Conservation (phyloP, 2,888 invertebrate genomes). For the Strigamia crassipes region DNA sequence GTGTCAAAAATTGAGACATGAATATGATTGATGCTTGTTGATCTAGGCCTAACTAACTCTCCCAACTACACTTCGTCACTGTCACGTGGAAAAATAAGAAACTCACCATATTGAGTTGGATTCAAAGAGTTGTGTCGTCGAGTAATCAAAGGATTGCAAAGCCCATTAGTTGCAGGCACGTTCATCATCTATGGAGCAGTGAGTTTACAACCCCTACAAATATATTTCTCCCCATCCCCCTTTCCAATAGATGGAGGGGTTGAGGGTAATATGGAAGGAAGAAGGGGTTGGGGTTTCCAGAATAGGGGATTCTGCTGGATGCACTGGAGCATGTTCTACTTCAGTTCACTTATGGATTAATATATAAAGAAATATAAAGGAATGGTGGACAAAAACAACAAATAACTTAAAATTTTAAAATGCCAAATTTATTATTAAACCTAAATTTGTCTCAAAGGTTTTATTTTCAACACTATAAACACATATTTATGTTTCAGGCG, state of each 20-base stretch:
- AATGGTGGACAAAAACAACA: background rate
- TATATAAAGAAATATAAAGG: background rate
- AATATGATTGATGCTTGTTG: slow-evolving; percentile 26
- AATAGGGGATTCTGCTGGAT: background rate
- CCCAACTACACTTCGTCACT: background rate
- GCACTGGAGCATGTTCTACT: background rate
- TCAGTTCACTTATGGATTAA: background rate
- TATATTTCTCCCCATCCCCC: slow-evolving; percentile 6
- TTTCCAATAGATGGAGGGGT: slow-evolving; percentile 1
- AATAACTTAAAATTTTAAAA: too few relatives aligned
- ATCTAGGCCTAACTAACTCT: background rate
- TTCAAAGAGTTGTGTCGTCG: background rate
- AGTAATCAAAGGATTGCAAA: slow-evolving; percentile 1
- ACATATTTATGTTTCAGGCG: background rate
- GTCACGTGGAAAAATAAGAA: background rate
- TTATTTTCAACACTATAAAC: too few relatives aligned
- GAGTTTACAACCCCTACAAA: slow-evolving; percentile 31
- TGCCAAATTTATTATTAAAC: too few relatives aligned
- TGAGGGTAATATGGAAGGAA: slow-evolving; percentile 33
- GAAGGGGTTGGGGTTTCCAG: background rate
- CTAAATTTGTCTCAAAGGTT: too few relatives aligned
- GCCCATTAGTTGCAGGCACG: slow-evolving; percentile 31
- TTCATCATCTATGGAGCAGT: slow-evolving; percentile 24
- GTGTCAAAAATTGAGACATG: slow-evolving; percentile 33
- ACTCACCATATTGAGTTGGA: background rate